Evolutionary conservation across 2,888 invertebrate genomes (phyloP).

Genomic region (Acronicta aceris): DNA sequence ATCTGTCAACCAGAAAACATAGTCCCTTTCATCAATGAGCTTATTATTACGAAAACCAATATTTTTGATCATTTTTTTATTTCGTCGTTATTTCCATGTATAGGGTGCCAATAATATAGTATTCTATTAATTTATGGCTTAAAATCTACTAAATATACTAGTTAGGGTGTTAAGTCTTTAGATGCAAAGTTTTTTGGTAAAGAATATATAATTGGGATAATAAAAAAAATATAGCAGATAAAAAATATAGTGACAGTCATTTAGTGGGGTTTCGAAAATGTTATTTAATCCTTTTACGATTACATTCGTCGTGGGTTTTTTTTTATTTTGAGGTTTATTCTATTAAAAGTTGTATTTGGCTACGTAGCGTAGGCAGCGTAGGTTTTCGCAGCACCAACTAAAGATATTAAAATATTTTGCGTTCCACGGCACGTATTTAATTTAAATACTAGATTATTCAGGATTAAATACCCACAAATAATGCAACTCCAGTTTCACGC

Average conservation of each 20-base stretch:
- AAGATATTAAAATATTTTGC: background rate
- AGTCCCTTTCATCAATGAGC: constrained; percentile 43
- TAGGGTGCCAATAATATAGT: background rate
- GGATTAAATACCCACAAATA: background rate
- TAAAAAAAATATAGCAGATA: too few relatives aligned
- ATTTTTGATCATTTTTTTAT: constrained; percentile 19
- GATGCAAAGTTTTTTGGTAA: too few relatives aligned
- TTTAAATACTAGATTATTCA: background rate
- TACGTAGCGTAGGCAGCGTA: constrained; percentile 25
- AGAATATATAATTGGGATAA: too few relatives aligned
- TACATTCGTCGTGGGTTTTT: too few relatives aligned
- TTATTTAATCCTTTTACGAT: too few relatives aligned
- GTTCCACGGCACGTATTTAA: background rate
- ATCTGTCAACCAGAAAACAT: constrained; percentile 43
- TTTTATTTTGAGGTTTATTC: background rate
- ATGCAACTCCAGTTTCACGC: background rate
- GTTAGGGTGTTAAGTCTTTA: too few relatives aligned
- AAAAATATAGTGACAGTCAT: too few relatives aligned
- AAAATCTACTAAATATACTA: too few relatives aligned
- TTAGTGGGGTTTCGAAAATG: too few relatives aligned
- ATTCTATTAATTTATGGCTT: too few relatives aligned
- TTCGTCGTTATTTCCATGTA: constrained; percentile 5
- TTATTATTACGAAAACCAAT: constrained; percentile 45
- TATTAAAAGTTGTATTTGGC: constrained; percentile 1
- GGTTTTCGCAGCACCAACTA: constrained; percentile 8